Percentiles rank a stretch among this genome's conserved stretches.
Evolutionary conservation across 64 coral and sea anemone species (phyloP).

Genomic region (Montipora efflorescens): DNA sequence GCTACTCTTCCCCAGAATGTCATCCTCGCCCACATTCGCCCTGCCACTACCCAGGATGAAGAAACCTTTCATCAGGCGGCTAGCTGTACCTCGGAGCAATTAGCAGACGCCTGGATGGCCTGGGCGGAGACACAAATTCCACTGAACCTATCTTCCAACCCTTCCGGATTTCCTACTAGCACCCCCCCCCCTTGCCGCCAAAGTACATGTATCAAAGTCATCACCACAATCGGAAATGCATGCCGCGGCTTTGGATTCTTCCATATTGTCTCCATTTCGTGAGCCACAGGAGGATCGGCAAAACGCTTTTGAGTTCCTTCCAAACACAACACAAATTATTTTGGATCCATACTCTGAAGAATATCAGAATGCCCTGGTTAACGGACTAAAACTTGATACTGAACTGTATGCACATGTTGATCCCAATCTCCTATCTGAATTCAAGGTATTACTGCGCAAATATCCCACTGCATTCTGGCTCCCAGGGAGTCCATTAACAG

Average conservation of each 20-base stretch:
- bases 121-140: not conserved
- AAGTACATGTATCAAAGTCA: not conserved
- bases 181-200: not conserved
- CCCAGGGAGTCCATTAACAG: slow-evolving; percentile 3
- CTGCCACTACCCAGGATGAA: not conserved
- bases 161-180: too few relatives aligned
- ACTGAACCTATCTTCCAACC: too few relatives aligned
- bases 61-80: not conserved
- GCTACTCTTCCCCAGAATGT: not conserved
- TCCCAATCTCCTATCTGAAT: slow-evolving; percentile 34
- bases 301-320: not conserved
- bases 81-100: not conserved
- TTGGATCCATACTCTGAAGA: not conserved
- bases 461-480: slow-evolving; percentile 36
- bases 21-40: not conserved
- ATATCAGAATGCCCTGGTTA: not conserved
- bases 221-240: not conserved
- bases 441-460: slow-evolving; percentile 18
- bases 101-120: not conserved
- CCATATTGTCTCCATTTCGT: not conserved
- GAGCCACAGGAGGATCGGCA: not conserved
- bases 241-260: not conserved
- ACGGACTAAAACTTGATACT: not conserved
- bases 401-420: slow-evolving; percentile 32
- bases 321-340: not conserved